Conservation (phyloP, 2,113 vertebrate species). For the Nesogale talazaci region DNA sequence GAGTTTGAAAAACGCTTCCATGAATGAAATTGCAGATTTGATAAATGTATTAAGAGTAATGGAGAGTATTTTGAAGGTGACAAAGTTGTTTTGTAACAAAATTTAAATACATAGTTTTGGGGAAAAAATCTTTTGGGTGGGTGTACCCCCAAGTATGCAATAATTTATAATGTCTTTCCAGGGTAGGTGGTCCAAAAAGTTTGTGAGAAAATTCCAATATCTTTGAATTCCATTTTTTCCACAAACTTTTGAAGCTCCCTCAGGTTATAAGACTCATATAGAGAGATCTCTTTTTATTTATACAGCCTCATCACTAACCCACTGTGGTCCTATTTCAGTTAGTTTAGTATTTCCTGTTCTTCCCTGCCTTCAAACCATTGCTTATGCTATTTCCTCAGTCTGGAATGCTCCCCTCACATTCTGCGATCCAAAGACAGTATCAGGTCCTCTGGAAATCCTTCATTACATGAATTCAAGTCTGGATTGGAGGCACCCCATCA, state of each 20-base stretch:
- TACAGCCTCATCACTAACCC: not conserved
- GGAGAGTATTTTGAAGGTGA: too few species aligned
- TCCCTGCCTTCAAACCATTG: not conserved
- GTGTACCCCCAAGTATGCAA: too few species aligned
- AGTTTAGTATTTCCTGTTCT: not conserved
- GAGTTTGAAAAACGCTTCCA: too few species aligned
- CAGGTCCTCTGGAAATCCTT: not conserved
- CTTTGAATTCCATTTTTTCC: not conserved
- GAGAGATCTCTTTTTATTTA: constrained; percentile 4
- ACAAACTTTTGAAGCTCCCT: too few species aligned
- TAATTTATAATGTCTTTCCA: too few species aligned
- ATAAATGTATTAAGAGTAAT: too few species aligned
- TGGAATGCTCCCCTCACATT: not conserved
- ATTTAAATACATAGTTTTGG: too few species aligned
- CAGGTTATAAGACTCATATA: not conserved
- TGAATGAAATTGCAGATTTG: too few species aligned
- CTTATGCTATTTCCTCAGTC: not conserved
- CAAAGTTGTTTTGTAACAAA: too few species aligned
- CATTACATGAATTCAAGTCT: not conserved
- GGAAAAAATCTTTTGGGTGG: too few species aligned
- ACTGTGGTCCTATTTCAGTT: not conserved
- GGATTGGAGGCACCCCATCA: not conserved
- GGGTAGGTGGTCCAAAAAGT: too few species aligned
- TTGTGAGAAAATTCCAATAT: not conserved
- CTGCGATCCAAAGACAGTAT: not conserved